Evolutionary conservation across 2,888 invertebrate species (phyloP), one percentile per base, ranked within the genome.

Genomic region (Meteorus colon): DNA sequence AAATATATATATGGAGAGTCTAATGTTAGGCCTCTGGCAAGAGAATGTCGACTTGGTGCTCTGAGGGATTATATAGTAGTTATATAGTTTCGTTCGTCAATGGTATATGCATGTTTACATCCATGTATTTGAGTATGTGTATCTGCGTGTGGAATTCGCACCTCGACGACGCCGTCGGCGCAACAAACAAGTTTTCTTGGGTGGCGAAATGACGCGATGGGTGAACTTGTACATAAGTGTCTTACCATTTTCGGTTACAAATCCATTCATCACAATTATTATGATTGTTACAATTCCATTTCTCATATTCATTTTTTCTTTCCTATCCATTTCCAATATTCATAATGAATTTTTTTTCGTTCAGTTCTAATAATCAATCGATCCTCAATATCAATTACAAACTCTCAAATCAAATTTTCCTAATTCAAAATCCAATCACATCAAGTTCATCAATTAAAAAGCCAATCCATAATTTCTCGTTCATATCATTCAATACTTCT

Each of bases 1-100:
- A 55, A 55, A 55, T 19, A 19, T 48, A 48, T n/a, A n/a, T 55
- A 55, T 19, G 41, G 34, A 31, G 34, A 69, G 62, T 45, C 63
- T 72, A 63, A 72, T 62, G 62, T 27, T 72, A 72, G 72, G 45
- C 63, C 45, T 31, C 63, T 29, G 63, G 63, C 62, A 45, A 63
- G 72, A 72, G 72, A 72, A 72, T 72, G 72, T 72, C 48, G 72
- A 72, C 63, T 72, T 19, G 19, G 59, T 55, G 34, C 19, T 55
- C 19, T 55, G 19, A 29, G 31, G 51, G 48, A 68, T 68, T 48
- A 68, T 45, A n/a, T 68, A 27, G 66, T 55, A 19, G 5, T 19
- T 55, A 55, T 55, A n/a, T 48, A 48, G 48, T 48, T 48, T 48
- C 14, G 16, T 16, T 48, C 48, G n/a, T 48, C n/a, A 48, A 48